Percentiles rank a stretch among this genome's conserved stretches.
Evolutionary conservation across 2,113 vertebrate genomes (phyloP).

Genomic region (Rhabdornis inornatus): DNA sequence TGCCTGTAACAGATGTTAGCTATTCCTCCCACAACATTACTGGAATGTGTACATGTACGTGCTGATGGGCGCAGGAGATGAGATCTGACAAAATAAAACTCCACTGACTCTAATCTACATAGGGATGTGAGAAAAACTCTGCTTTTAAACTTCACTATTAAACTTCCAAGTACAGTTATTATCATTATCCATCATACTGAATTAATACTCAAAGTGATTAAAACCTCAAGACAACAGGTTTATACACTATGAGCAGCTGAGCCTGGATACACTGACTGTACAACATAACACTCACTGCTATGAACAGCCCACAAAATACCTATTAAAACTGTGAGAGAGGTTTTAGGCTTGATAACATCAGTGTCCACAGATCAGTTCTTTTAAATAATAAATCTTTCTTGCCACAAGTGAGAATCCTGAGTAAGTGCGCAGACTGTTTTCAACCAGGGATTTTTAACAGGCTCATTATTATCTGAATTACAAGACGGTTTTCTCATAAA

Average conservation of each 20-base stretch:
- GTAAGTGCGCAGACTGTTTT: not conserved
- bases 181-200: not conserved
- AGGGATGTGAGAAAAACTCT: not conserved
- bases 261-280: not conserved
- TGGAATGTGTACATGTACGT: accelerated
- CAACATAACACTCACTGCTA: not conserved
- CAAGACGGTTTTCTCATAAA: not conserved
- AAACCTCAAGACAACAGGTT: not conserved
- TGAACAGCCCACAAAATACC: not conserved
- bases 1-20: not conserved
- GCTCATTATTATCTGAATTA: not conserved
- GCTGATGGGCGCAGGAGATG: not conserved
- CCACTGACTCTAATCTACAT: not conserved
- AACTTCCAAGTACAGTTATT: not conserved
- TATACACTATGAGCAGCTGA: not conserved
- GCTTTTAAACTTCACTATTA: not conserved
- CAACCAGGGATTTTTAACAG: not conserved
- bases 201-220: not conserved
- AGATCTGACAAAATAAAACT: not conserved
- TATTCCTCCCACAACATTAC: not conserved
- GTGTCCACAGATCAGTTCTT: not conserved
- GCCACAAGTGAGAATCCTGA: not conserved
- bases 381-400: not conserved
- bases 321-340: not conserved
- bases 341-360: not conserved